Evolutionary conservation across 2,888 invertebrate genomes (phyloP).

Genomic region (Norana najaformis): DNA sequence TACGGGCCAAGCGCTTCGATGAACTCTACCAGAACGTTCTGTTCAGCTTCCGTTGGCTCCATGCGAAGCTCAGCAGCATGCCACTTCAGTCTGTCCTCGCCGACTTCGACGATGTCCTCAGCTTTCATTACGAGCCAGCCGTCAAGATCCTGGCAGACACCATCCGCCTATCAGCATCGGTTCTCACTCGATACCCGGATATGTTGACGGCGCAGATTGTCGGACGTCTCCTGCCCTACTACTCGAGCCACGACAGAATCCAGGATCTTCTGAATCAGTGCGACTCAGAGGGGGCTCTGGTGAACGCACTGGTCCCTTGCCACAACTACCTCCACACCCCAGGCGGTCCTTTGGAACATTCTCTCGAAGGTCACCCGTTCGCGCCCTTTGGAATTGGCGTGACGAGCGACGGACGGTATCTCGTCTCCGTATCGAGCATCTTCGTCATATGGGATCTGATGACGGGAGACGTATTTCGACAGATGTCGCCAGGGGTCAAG

Average conservation of each 20-base stretch:
- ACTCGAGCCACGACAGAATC: constrained; percentile 80
- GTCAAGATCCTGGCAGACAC: constrained; percentile 61
- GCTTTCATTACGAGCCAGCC: constrained; percentile 48
- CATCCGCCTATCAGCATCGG: constrained; percentile 84
- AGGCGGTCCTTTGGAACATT: constrained; percentile 97
- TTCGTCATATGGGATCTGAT: constrained; percentile 96
- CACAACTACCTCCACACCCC: constrained; percentile 97
- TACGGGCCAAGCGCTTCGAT: constrained; percentile 84
- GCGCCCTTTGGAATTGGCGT: constrained; percentile 67
- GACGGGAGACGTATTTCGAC: constrained; percentile 90
- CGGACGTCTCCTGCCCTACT: constrained; percentile 88
- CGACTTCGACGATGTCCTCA: constrained; percentile 87
- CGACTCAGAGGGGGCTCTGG: constrained; percentile 74
- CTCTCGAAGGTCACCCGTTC: constrained; percentile 95
- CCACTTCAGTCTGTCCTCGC: constrained; percentile 82
- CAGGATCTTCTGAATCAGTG: constrained; percentile 86
- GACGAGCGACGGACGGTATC: constrained; percentile 66
- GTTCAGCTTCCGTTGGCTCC: constrained; percentile 96
- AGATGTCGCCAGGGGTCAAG: constrained; percentile 79
- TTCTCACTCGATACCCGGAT: constrained; percentile 87
- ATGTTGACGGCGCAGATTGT: constrained; percentile 94
- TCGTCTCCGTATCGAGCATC: constrained; percentile 92
- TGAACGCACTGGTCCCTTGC: constrained; percentile 78
- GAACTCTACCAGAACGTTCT: constrained; percentile 88
- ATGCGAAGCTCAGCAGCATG: constrained; percentile 91